A percentile compares a stretch with the other conserved stretches of the same genome.
Conservation (phyloP, 2,113 vertebrate genomes). For the Mixornis gularis region DNA sequence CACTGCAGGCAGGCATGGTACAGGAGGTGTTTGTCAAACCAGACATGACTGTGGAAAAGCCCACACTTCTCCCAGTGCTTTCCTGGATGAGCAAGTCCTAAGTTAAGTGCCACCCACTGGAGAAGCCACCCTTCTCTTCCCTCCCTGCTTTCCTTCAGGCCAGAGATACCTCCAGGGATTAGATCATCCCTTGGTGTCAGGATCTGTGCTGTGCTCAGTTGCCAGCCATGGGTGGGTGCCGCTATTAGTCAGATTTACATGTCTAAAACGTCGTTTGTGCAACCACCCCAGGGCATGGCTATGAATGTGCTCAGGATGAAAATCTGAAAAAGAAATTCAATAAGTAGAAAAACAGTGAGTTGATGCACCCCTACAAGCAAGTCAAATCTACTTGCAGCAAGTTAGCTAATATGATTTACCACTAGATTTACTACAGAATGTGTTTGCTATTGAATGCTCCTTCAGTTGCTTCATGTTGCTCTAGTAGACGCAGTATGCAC, state of each 20-base stretch:
- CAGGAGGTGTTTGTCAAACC: background rate
- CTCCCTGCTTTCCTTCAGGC: background rate
- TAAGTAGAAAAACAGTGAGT: background rate
- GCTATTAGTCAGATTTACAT: slow-evolving; percentile 36
- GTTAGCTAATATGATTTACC: background rate
- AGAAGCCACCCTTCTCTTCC: slow-evolving; percentile 1
- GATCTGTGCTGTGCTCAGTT: background rate
- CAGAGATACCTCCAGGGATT: slow-evolving; percentile 21
- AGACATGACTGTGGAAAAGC: background rate
- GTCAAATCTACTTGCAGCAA: background rate
- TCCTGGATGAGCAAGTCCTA: background rate
- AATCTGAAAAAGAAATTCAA: background rate
- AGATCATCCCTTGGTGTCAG: slow-evolving; percentile 5
- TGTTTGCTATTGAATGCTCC: background rate
- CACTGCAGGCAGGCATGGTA: background rate
- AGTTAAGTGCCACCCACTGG: background rate
- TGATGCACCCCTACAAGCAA: background rate
- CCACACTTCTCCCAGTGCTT: background rate
- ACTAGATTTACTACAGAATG: background rate
- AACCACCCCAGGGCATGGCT: slow-evolving; percentile 23
- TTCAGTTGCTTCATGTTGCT: background rate
- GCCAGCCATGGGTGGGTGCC: slow-evolving; percentile 1
- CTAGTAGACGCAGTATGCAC: background rate
- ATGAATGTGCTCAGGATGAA: background rate
- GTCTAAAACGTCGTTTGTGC: slow-evolving; percentile 34